Conservation (phyloP, 1,140 invertebrate species). For the Caenorhabditis brenneri region DNA sequence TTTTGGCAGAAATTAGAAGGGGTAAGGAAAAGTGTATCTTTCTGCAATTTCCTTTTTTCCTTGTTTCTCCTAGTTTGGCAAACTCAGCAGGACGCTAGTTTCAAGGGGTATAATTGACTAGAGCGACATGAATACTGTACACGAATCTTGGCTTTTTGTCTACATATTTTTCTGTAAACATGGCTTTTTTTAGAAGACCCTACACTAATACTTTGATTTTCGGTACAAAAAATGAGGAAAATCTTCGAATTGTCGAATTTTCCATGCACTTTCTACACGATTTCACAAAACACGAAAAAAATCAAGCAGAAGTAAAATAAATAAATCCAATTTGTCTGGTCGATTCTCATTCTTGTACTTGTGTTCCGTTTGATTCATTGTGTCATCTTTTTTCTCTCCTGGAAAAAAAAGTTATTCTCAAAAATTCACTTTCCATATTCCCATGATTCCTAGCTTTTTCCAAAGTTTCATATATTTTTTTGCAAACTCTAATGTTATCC, state of each 20-base stretch:
- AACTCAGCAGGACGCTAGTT: conserved; percentile 23
- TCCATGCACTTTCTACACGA: not conserved
- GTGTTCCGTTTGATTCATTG: conserved; percentile 15
- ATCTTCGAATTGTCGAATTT: not conserved
- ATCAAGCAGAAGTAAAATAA: not conserved
- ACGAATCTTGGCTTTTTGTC: not conserved
- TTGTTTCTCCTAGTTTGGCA: conserved; percentile 4
- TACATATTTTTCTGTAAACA: too few species aligned
- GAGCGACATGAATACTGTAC: conserved; percentile 13
- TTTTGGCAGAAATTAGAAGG: not conserved
- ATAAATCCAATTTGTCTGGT: not conserved
- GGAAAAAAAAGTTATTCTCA: not conserved
- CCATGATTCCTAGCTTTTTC: too few species aligned
- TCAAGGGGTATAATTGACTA: conserved; percentile 33
- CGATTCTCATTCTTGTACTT: not conserved
- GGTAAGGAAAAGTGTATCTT: not conserved
- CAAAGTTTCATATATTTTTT: not conserved
- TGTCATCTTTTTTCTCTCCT: not conserved
- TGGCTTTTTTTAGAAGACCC: too few species aligned
- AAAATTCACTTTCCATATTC: too few species aligned
- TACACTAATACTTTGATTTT: too few species aligned
- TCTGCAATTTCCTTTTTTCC: not conserved
- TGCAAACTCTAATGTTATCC: not conserved
- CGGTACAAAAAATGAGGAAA: not conserved
- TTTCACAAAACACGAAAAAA: not conserved